These are phyloP conservation scores for Coracopsis vasa DNA, from an alignment of 2,113 vertebrate genomes.

Conservation along the genomic window DNA sequence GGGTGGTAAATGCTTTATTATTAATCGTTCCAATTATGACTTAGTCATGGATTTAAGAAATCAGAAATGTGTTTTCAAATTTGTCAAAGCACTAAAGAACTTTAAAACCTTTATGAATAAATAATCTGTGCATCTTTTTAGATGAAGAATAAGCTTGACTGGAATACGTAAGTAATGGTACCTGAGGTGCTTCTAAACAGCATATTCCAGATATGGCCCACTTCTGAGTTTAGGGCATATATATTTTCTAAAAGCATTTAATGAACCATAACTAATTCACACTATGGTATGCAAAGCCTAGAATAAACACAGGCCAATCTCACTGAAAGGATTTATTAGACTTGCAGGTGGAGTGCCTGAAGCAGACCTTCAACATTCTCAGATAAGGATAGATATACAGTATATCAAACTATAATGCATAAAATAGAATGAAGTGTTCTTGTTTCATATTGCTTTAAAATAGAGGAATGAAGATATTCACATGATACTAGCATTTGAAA, in stretches of 20 bases:
- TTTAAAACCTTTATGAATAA: neutral
- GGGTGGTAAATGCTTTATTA: neutral
- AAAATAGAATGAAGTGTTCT: neutral
- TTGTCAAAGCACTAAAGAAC: neutral
- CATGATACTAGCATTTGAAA: neutral
- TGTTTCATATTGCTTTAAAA: neutral
- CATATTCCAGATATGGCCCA: neutral
- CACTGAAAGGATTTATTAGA: neutral
- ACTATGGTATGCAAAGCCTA: neutral
- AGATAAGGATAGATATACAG: neutral
- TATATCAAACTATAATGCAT: neutral
- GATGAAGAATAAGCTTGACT: neutral
- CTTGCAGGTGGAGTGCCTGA: neutral
- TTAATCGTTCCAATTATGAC: neutral
- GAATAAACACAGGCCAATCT: neutral
- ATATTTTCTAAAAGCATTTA: neutral
- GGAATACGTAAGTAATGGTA: neutral
- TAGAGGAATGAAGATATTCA: neutral
- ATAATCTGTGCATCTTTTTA: neutral
- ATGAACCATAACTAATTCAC: neutral
- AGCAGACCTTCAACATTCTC: neutral
- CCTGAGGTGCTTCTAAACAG: neutral
- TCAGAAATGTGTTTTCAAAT: neutral
- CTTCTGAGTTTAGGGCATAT: neutral
- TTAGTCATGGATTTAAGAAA: neutral